These are phyloP conservation scores for Drosophila ambigua DNA, from an alignment of 1,140 invertebrate genomes.

Conservation along the genomic window DNA sequence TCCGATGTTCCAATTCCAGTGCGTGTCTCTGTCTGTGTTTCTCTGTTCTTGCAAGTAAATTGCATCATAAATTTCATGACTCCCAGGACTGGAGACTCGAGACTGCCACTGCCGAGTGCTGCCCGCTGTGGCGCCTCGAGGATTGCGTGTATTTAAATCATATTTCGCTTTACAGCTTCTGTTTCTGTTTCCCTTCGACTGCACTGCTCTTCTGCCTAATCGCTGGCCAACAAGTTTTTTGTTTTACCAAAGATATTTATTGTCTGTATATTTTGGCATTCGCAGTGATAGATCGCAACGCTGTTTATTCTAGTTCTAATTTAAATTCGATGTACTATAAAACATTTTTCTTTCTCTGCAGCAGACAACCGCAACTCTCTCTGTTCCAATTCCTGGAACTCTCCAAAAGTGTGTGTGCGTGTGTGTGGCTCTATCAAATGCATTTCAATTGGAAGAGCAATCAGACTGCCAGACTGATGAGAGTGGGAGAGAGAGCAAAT, in stretches of 20 bases:
- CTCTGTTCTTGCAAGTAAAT: constrained; percentile 24
- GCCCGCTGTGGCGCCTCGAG: constrained; percentile 59
- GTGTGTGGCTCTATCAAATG: neutral
- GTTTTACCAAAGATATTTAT: neutral
- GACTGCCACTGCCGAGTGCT: constrained; percentile 1
- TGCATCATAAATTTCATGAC: constrained; percentile 60
- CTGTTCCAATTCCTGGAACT: neutral
- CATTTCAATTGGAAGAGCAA: too few species aligned
- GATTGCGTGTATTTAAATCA: constrained; percentile 72
- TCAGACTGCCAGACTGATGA: too few species aligned
- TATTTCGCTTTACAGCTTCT: constrained; percentile 63
- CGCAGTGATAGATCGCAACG: too few species aligned
- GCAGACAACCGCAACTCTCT: neutral
- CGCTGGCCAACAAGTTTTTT: neutral
- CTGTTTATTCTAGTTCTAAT: too few species aligned
- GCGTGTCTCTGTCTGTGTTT: neutral
- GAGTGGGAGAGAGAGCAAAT: too few species aligned
- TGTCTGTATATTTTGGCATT: too few species aligned
- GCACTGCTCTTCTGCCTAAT: constrained; percentile 11
- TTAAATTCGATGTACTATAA: too few species aligned
- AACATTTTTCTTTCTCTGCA: too few species aligned
- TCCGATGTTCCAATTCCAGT: constrained; percentile 1
- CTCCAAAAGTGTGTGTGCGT: neutral
- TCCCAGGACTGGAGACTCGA: neutral
- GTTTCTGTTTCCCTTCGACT: constrained; percentile 27